phyloP scores from a whole-genome alignment of 2,888 invertebrate genomes.

The Thecophora atra region DNA sequence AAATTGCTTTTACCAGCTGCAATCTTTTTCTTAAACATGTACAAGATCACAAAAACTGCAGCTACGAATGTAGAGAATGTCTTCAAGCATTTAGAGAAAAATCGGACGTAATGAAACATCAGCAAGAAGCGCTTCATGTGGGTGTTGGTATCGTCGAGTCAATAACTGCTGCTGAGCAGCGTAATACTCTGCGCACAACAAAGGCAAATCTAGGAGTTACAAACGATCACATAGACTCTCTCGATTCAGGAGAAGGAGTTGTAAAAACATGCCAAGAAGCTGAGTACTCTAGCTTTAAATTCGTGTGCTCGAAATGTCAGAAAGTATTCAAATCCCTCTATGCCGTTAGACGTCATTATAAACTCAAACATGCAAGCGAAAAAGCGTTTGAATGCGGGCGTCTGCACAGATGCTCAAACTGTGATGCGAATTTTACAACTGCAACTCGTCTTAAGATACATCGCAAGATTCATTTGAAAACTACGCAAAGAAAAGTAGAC shows the following conservation, averaged over 20 bases:
- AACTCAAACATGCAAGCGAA: slow-evolving; percentile 79
- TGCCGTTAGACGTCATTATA: slow-evolving; percentile 75
- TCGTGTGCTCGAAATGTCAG: slow-evolving; percentile 79
- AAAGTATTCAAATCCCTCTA: slow-evolving; percentile 81
- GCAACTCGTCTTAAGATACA: slow-evolving; percentile 35
- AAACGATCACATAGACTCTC: slow-evolving; percentile 36
- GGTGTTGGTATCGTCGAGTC: slow-evolving; percentile 68
- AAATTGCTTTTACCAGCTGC: slow-evolving; percentile 66
- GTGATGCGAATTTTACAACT: slow-evolving; percentile 30
- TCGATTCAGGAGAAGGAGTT: slow-evolving; percentile 10
- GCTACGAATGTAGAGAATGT: slow-evolving; percentile 71
- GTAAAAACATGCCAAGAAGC: background rate
- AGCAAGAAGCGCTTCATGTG: slow-evolving; percentile 68
- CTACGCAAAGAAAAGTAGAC: background rate
- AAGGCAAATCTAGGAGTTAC: background rate
- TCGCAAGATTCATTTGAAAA: slow-evolving; percentile 35
- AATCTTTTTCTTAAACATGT: slow-evolving; percentile 70
- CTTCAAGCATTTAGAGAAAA: slow-evolving; percentile 67
- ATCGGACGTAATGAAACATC: slow-evolving; percentile 70
- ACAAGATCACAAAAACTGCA: slow-evolving; percentile 71
- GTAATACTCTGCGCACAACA: background rate
- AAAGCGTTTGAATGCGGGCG: slow-evolving; percentile 74
- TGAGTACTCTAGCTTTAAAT: slow-evolving; percentile 66
- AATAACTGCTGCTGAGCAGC: background rate
- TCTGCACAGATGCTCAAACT: slow-evolving; percentile 37